Base-by-base conservation (phyloP, 2,113 vertebrate genomes). In the Passerina amoena region DNA sequence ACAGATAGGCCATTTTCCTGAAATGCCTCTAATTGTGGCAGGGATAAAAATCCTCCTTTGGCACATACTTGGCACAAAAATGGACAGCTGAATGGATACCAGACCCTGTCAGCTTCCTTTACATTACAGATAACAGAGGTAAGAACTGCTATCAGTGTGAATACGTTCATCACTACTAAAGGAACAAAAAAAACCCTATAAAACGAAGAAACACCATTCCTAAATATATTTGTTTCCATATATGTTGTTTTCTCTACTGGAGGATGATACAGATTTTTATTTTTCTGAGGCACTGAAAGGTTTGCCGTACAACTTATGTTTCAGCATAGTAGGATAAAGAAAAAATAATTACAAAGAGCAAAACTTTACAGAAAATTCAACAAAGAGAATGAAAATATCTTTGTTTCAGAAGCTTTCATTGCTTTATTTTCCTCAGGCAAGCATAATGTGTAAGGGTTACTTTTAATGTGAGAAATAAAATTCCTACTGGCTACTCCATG, bases 401-500 rank as follows among this genome's bases (percentile, higher is more conserved):
- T 91, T 77, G 54, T 75, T 93, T 90, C 71, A 81, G 68, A 88
- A 83, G 85, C 44, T 44, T 96, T 86, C 60, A 54, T 64, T 0
- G 0, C 35, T 88, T 86, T 81, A 63, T 81, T 82, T 70, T 95
- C 90, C 88, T 81, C 82, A 83, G 96, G 94, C 91, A 89, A 95
- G 80, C 9, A 3, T 83, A 96, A 91, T 71, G 68, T 92, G 87
- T 93, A 94, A 94, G 86, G 63, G 72, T 71, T 96, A 92, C 92
- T 94, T 95, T 81, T 86, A 94, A 97, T 87, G 87, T 90, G 93
- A 96, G 91, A 96, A 97, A 88, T 81, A 95, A 72, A 95, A 96
- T 71, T 92, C 84, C 91, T 96, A 96, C 84, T 93, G 95, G 92
- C 88, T 88, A 87, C 77, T 61, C 79, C 91, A 83, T 50, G 53